Conservation (phyloP, 64 coral and sea anemone species). For the Platygyra sinensis region DNA sequence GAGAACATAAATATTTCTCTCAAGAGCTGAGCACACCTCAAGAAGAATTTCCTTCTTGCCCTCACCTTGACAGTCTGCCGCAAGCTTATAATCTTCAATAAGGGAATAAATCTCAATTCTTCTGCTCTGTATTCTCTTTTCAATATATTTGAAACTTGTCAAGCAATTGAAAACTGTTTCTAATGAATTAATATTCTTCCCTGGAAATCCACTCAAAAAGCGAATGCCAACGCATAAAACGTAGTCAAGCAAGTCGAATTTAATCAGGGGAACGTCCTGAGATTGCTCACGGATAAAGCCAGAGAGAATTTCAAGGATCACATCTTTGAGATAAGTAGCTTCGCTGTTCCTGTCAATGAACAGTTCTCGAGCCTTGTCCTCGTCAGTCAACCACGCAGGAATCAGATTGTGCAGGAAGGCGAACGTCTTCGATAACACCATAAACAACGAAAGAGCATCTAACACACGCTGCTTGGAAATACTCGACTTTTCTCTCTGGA, state of each 20-base stretch:
- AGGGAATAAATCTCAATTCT: slow-evolving; percentile 47
- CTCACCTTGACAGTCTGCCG: not conserved
- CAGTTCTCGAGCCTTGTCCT: not conserved
- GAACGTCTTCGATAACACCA: not conserved
- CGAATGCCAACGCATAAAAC: slow-evolving; percentile 18
- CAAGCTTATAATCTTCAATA: slow-evolving; percentile 33
- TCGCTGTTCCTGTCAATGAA: not conserved
- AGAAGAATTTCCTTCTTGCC: slow-evolving; percentile 11
- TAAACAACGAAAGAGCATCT: not conserved
- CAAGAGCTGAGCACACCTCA: not conserved
- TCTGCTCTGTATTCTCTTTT: slow-evolving; percentile 27
- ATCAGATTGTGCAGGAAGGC: not conserved
- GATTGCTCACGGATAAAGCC: not conserved
- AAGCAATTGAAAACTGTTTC: slow-evolving; percentile 17
- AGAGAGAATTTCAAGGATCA: not conserved
- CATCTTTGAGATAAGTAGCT: not conserved
- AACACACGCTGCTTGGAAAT: not conserved
- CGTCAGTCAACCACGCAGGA: not conserved
- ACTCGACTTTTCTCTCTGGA: not conserved
- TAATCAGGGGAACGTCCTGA: not conserved
- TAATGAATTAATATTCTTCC: slow-evolving; percentile 1
- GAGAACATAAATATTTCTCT: slow-evolving; percentile 1
- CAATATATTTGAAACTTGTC: slow-evolving; percentile 33
- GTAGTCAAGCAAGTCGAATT: slow-evolving; percentile 3
- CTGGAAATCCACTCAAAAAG: not conserved